Percentiles rank a stretch among this genome's conserved stretches.
Evolutionary conservation across 2,797 vertebrate species (phyloP).

Genomic region (Pangasius macronema): DNA sequence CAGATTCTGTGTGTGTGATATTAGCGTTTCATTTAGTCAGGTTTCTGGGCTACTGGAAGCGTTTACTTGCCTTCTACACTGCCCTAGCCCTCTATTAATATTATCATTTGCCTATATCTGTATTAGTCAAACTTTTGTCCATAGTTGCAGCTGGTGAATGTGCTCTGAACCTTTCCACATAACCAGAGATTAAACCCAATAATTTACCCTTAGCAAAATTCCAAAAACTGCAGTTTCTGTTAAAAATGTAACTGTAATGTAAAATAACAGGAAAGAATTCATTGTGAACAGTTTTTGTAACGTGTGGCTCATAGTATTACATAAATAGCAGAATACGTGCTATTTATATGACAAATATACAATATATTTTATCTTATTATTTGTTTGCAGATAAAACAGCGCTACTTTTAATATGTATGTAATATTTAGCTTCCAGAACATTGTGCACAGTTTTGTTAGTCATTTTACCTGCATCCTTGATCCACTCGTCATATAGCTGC

Average conservation of each 20-base stretch:
- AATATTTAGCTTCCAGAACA: background rate
- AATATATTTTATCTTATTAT: background rate
- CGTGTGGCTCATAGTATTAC: background rate
- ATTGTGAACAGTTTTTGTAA: background rate
- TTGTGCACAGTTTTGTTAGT: background rate
- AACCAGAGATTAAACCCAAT: background rate
- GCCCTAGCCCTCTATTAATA: background rate
- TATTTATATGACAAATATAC: background rate
- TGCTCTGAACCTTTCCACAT: background rate
- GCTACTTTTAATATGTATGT: no score
- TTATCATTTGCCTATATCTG: background rate
- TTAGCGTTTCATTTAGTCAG: background rate
- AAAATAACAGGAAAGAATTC: background rate
- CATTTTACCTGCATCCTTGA: constrained; percentile 87
- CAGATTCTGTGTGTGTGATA: background rate
- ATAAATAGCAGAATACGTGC: background rate
- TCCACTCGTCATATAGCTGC: constrained; percentile 84
- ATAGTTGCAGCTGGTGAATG: background rate
- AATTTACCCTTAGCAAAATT: background rate
- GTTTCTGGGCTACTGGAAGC: background rate
- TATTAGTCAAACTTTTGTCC: background rate
- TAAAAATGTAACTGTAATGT: background rate
- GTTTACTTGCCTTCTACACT: background rate
- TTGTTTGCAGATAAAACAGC: background rate
- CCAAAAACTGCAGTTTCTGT: background rate